These are phyloP conservation scores for Dolichopus griseipennis DNA, from an alignment of 2,888 invertebrate genomes.

Conservation along the genomic window DNA sequence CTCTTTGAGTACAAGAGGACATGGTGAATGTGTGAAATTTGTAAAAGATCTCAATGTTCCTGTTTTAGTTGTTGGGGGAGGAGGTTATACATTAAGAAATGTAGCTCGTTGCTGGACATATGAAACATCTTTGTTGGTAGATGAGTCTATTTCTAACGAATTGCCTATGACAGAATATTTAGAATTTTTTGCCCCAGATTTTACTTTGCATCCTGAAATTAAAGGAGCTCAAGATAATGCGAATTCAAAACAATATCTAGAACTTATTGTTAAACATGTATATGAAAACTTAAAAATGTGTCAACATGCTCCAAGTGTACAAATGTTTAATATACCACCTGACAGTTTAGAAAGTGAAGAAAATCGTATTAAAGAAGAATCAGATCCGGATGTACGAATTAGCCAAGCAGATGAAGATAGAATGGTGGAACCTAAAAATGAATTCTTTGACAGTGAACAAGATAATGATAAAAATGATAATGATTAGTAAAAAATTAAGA, in stretches of 20 bases:
- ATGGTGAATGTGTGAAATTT: constrained; percentile 96
- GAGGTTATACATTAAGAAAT: constrained; percentile 87
- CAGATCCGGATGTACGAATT: constrained; percentile 73
- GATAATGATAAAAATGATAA: constrained; percentile 43
- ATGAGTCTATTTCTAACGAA: constrained; percentile 88
- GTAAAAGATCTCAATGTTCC: constrained; percentile 89
- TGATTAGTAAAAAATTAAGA: neutral
- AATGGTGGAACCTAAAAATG: constrained; percentile 73
- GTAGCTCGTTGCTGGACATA: constrained; percentile 99
- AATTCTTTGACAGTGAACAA: constrained; percentile 84
- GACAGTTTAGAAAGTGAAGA: constrained; percentile 67
- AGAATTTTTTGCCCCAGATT: constrained; percentile 96
- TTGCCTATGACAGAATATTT: constrained; percentile 92
- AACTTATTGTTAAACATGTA: constrained; percentile 79
- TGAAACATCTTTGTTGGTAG: constrained; percentile 89
- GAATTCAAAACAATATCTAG: constrained; percentile 91
- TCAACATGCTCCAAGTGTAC: constrained; percentile 89
- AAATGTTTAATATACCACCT: constrained; percentile 90
- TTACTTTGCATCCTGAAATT: constrained; percentile 89
- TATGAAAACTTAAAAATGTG: constrained; percentile 90
- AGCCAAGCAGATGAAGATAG: constrained; percentile 72
- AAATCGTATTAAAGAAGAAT: constrained; percentile 60
- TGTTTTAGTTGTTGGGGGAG: constrained; percentile 74
- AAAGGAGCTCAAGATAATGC: constrained; percentile 81
- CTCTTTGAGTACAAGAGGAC: constrained; percentile 87